These are phyloP conservation scores for Conopomorpha cramerella DNA, from an alignment of 1,140 invertebrate genomes.

Conservation along the genomic window DNA sequence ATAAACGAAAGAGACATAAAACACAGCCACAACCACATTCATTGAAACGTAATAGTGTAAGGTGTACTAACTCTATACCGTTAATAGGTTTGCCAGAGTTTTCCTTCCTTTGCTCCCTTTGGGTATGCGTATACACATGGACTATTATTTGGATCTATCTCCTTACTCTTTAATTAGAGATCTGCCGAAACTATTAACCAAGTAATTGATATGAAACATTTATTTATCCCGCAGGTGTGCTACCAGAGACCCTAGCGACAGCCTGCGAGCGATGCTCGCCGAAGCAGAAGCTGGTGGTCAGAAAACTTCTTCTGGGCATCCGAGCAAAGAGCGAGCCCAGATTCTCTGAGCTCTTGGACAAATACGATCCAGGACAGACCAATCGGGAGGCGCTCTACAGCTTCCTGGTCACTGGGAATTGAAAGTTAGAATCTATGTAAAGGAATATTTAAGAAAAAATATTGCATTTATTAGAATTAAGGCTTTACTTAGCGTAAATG, in stretches of 20 bases:
- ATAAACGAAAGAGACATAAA: too few species aligned
- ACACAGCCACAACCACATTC: too few species aligned
- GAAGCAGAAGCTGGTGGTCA: slow-evolving; percentile 64
- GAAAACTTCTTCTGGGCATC: slow-evolving; percentile 58
- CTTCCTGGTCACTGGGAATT: slow-evolving; percentile 33
- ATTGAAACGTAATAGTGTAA: too few species aligned
- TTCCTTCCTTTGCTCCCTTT: too few species aligned
- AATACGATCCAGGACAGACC: slow-evolving; percentile 32
- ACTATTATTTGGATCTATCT: too few species aligned
- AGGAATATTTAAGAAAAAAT: neutral
- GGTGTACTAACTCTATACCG: too few species aligned
- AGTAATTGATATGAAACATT: too few species aligned
- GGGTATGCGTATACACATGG: too few species aligned
- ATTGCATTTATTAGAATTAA: neutral
- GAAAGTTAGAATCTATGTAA: slow-evolving; percentile 7
- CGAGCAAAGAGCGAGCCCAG: slow-evolving; percentile 36
- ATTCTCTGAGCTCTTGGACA: slow-evolving; percentile 40
- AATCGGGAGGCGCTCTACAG: slow-evolving; percentile 34
- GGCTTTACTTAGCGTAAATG: too few species aligned
- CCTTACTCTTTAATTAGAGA: too few species aligned
- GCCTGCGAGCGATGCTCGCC: slow-evolving; percentile 62
- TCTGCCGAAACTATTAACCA: too few species aligned
- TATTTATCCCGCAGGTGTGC: slow-evolving; percentile 50
- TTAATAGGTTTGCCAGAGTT: too few species aligned
- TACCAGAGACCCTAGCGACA: slow-evolving; percentile 65